A percentile compares a stretch with the other conserved stretches of the same genome.
Conservation (phyloP, 2,888 invertebrate genomes). For the Drosophila greeni region DNA sequence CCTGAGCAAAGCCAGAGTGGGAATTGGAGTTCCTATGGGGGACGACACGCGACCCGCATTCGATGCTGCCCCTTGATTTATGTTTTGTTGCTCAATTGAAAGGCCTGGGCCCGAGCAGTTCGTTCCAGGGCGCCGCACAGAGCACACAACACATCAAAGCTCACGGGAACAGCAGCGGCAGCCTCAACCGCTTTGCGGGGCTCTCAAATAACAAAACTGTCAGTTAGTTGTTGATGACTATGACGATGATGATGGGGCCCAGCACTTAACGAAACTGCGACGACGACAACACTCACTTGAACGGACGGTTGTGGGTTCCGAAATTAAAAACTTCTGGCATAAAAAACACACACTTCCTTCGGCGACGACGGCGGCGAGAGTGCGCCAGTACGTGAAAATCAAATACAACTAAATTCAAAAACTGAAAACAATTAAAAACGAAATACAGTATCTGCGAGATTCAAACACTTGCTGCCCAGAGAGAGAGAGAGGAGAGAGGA, state of each 20-base stretch:
- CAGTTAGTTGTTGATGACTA: conserved; percentile 21
- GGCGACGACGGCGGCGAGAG: conserved; percentile 32
- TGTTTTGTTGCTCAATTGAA: conserved; percentile 50
- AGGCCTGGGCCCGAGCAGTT: conserved; percentile 51
- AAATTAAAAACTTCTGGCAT: conserved; percentile 31
- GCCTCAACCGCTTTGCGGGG: conserved; percentile 40
- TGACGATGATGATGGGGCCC: conserved; percentile 31
- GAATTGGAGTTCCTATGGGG: not conserved
- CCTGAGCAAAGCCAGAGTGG: not conserved
- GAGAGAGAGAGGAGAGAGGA: conserved; percentile 10
- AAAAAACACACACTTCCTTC: conserved; percentile 23
- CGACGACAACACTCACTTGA: conserved; percentile 32
- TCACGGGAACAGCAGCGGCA: conserved; percentile 4
- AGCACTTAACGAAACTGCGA: conserved; percentile 40
- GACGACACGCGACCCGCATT: conserved; percentile 41
- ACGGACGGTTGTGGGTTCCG: conserved; percentile 12
- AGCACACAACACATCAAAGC: conserved; percentile 5
- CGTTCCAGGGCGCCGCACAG: conserved; percentile 7
- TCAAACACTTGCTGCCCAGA: conserved; percentile 49
- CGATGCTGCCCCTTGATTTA: conserved; percentile 32
- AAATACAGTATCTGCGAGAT: conserved; percentile 65
- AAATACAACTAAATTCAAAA: conserved; percentile 71
- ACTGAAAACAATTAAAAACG: conserved; percentile 72
- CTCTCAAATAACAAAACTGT: conserved; percentile 49
- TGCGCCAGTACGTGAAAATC: conserved; percentile 69